phyloP scores from a whole-genome alignment of 2,113 vertebrate species.

The Pseudorhombus dupliciocellatus region DNA sequence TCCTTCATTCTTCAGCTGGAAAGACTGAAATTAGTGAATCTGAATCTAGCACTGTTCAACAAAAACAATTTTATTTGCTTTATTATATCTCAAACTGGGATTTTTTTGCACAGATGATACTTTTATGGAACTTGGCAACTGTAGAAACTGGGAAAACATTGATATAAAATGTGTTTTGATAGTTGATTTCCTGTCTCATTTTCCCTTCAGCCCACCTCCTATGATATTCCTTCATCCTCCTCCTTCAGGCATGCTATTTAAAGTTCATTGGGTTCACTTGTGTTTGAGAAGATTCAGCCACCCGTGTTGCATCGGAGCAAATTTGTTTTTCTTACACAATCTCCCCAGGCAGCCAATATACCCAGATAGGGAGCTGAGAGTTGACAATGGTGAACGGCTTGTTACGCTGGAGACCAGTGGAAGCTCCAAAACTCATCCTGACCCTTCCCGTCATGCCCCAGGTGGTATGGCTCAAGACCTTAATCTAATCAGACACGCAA shows the following conservation, averaged over 20 bases:
- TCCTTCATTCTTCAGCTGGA: constrained; percentile 60
- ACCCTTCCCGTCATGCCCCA: constrained; percentile 44
- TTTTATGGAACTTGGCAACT: constrained; percentile 26
- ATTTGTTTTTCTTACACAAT: constrained; percentile 37
- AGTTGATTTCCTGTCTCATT: constrained; percentile 12
- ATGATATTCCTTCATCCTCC: constrained; percentile 13
- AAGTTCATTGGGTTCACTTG: constrained; percentile 24
- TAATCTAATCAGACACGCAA: constrained; percentile 44
- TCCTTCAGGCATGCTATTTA: background rate
- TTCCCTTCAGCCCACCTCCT: background rate
- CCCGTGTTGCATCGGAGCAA: constrained; percentile 10
- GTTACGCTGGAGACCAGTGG: constrained; percentile 33
- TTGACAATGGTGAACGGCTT: constrained; percentile 23
- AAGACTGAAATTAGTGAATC: constrained; percentile 64
- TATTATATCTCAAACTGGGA: constrained; percentile 9
- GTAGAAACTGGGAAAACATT: constrained; percentile 9
- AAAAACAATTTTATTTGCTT: constrained; percentile 36
- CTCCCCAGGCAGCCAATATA: constrained; percentile 20
- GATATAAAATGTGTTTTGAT: constrained; percentile 20
- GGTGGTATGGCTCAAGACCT: constrained; percentile 53
- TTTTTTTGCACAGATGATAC: constrained; percentile 32
- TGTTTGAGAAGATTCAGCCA: constrained; percentile 43
- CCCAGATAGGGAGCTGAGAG: constrained; percentile 30
- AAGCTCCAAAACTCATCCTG: constrained; percentile 4
- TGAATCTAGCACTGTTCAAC: constrained; percentile 36